Conservation (phyloP, 2,888 invertebrate species). For the Thereva nobilitata region DNA sequence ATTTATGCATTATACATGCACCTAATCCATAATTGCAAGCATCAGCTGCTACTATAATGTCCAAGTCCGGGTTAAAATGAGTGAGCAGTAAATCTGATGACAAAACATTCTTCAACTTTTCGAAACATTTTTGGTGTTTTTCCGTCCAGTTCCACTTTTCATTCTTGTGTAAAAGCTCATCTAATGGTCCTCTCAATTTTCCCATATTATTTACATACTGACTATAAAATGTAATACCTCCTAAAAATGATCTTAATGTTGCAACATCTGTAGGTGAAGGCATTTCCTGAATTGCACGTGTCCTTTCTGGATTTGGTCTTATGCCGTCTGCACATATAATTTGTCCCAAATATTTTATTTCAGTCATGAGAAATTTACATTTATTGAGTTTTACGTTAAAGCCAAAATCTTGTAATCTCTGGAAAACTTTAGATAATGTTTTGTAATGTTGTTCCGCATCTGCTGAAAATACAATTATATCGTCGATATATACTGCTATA, state of each 20-base stretch:
- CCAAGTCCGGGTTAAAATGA: not conserved
- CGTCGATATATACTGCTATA: conserved; percentile 36
- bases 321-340: conserved; percentile 39
- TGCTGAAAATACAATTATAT: conserved; percentile 11
- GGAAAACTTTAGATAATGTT: conserved; percentile 30
- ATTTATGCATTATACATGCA: not conserved
- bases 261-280: conserved; percentile 37
- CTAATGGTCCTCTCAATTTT: conserved; percentile 13
- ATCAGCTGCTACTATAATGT: not conserved
- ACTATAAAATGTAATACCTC: conserved; percentile 41
- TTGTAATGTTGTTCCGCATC: conserved; percentile 30
- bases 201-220: conserved; percentile 38
- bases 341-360: conserved; percentile 40
- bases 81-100: conserved; percentile 37
- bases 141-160: conserved; percentile 32
- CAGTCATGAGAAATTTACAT: conserved; percentile 38
- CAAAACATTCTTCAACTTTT: conserved; percentile 35
- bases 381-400: conserved; percentile 41
- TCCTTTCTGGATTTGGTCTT: conserved; percentile 39
- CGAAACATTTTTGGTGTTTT: conserved; percentile 34
- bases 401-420: conserved; percentile 37
- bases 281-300: conserved; percentile 30
- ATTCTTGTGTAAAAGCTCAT: conserved; percentile 7
- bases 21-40: not conserved
- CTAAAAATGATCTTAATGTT: conserved; percentile 43